Conservation (phyloP, 2,797 vertebrate species). For the Rhabdomys pumilio region DNA sequence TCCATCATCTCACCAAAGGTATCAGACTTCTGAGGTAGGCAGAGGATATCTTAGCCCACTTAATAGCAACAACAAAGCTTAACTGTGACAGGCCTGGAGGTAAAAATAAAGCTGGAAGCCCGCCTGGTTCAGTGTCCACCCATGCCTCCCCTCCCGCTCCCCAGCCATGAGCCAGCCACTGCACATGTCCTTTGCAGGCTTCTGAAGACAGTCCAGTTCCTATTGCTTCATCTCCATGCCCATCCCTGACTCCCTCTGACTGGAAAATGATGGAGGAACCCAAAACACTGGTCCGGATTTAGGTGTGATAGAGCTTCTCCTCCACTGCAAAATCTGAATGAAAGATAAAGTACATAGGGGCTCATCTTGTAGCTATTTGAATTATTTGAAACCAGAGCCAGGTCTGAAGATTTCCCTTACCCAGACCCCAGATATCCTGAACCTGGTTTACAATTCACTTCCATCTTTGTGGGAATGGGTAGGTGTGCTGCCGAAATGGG, state of each 20-base stretch:
- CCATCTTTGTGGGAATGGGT: not conserved
- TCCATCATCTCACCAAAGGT: not conserved
- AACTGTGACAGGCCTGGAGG: constrained; percentile 7
- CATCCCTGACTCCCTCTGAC: not conserved
- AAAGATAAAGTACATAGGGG: not conserved
- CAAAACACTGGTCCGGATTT: not conserved
- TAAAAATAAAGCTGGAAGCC: constrained; percentile 78
- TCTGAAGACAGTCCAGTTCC: not conserved
- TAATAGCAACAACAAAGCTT: not conserved
- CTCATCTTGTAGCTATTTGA: not conserved
- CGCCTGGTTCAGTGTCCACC: constrained; percentile 49
- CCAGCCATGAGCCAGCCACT: not conserved
- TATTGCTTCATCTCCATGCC: not conserved
- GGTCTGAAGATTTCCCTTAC: not conserved
- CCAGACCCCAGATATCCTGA: not conserved
- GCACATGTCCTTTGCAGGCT: not conserved
- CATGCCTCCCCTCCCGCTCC: constrained; percentile 41
- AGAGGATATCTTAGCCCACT: constrained; percentile 7
- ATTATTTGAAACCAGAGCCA: not conserved
- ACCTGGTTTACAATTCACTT: constrained; percentile 16
- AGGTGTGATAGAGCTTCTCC: not conserved
- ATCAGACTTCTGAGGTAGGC: not conserved
- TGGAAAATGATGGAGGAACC: not conserved
- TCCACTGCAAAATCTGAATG: not conserved
- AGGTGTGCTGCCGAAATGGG: constrained; percentile 87